These are phyloP conservation scores for Scyliorhinus canicula DNA, from an alignment of 2,797 vertebrate genomes.

Conservation along the genomic window DNA sequence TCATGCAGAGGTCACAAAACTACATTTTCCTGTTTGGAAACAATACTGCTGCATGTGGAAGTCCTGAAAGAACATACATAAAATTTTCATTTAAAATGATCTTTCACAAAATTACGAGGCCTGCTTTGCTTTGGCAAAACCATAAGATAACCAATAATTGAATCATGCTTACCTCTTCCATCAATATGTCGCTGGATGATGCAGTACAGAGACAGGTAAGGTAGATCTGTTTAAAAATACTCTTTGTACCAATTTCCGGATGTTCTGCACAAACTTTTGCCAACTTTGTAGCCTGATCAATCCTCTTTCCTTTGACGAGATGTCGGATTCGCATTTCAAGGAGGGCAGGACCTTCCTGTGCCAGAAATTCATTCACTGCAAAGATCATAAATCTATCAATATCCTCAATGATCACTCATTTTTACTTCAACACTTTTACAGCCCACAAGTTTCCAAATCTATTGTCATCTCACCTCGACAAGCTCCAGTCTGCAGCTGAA, in stretches of 20 bases:
- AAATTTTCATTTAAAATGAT: neutral
- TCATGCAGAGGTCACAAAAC: neutral
- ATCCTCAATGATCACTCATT: neutral
- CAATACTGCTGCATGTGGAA: neutral
- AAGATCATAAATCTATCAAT: conserved; percentile 42
- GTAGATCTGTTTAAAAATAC: conserved; percentile 85
- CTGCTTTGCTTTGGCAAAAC: neutral
- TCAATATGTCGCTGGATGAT: conserved; percentile 76
- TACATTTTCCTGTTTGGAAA: neutral
- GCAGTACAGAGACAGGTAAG: conserved; percentile 84
- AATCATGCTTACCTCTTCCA: conserved; percentile 77
- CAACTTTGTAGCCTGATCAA: conserved; percentile 71
- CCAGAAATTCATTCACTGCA: conserved; percentile 78
- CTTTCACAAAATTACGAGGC: neutral
- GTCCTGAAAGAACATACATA: neutral
- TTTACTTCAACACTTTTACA: neutral
- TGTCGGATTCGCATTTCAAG: conserved; percentile 89
- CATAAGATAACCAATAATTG: neutral
- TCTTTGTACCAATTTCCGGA: conserved; percentile 68
- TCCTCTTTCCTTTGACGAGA: conserved; percentile 78
- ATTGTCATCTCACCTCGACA: neutral
- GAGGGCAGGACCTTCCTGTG: conserved; percentile 74
- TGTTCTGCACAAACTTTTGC: conserved; percentile 79
- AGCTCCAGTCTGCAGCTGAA: neutral
- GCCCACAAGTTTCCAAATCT: neutral